These are phyloP conservation scores for Calycopis cecrops DNA, from an alignment of 1,140 invertebrate species.

Conservation along the genomic window DNA sequence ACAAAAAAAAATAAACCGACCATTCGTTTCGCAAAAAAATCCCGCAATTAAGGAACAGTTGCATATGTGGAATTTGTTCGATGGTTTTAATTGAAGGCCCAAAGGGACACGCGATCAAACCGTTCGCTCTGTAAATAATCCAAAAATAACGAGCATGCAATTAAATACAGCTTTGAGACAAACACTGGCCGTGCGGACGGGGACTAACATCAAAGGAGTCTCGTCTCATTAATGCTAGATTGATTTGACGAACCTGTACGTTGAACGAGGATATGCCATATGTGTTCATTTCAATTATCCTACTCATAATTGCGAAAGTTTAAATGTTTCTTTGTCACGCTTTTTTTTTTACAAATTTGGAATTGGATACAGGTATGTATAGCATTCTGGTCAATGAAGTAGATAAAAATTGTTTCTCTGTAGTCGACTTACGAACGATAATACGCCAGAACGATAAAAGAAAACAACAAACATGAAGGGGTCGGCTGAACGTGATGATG, in stretches of 20 bases:
- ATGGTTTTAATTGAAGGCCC: conserved; percentile 46
- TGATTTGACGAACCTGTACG: background rate
- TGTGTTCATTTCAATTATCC: too few species aligned
- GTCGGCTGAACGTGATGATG: too few species aligned
- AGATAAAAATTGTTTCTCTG: too few species aligned
- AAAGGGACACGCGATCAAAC: conserved; percentile 31
- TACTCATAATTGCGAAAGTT: too few species aligned
- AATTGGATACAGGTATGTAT: too few species aligned
- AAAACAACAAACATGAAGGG: too few species aligned
- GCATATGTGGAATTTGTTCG: conserved; percentile 50
- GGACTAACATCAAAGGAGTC: conserved; percentile 50
- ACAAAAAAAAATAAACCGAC: background rate
- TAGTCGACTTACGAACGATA: too few species aligned
- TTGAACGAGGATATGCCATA: too few species aligned
- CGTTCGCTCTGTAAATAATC: conserved; percentile 64
- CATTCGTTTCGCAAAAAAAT: conserved; percentile 13
- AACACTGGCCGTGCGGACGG: conserved; percentile 36
- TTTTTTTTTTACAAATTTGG: too few species aligned
- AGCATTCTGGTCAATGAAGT: too few species aligned
- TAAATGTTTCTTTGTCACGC: too few species aligned
- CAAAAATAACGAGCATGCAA: conserved; percentile 70
- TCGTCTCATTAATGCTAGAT: conserved; percentile 30
- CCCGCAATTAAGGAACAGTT: conserved; percentile 52
- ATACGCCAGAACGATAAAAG: too few species aligned
- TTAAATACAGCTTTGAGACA: conserved; percentile 70